Conservation (phyloP, 2,797 vertebrate species). For the Sylvilagus floridanus region DNA sequence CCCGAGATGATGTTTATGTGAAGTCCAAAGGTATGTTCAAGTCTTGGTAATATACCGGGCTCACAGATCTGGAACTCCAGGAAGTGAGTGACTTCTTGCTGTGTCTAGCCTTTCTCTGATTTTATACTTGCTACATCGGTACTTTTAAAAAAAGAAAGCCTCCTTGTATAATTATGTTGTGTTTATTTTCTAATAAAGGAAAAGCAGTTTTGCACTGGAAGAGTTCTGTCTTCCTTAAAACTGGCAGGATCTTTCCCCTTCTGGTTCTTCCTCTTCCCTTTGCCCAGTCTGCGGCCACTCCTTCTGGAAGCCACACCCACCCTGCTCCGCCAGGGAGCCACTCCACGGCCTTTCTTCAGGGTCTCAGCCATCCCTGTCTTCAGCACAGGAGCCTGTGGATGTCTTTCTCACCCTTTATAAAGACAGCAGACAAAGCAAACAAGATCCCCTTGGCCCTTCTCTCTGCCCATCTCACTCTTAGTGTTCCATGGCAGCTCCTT, state of each 20-base stretch:
- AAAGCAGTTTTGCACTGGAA: neutral
- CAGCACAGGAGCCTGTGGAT: neutral
- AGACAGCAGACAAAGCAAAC: neutral
- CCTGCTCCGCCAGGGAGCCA: neutral
- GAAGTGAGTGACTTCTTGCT: neutral
- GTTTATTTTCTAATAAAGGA: slow-evolving; percentile 1
- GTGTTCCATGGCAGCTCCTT: neutral
- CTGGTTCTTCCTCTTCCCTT: neutral
- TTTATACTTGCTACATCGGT: neutral
- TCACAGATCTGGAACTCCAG: neutral
- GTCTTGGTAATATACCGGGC: neutral
- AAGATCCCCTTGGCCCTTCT: neutral
- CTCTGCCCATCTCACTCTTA: neutral
- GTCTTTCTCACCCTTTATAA: neutral
- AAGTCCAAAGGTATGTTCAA: neutral
- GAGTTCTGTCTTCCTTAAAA: neutral
- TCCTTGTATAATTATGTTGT: neutral
- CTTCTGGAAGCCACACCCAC: neutral
- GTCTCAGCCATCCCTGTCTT: neutral
- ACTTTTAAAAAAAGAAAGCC: neutral
- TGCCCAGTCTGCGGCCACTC: neutral
- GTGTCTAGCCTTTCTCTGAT: neutral
- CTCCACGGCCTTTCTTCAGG: neutral
- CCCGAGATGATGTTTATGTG: neutral
- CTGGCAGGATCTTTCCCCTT: neutral